Evolutionary conservation across 2,113 vertebrate genomes (phyloP).

Genomic region (Aegithalos caudatus): DNA sequence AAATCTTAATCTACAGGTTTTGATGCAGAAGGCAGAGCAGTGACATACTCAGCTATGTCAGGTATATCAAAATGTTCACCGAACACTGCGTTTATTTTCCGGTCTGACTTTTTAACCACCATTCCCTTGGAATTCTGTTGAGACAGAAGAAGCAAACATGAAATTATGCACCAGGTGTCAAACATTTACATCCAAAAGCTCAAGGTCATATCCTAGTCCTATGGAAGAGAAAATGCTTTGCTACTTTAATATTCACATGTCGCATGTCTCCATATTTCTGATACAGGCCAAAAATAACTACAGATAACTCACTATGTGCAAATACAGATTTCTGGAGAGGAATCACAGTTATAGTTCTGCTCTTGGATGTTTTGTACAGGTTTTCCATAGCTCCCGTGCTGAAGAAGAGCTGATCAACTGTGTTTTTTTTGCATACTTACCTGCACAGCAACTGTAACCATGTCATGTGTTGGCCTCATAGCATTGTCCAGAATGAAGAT

Average conservation of each 20-base stretch:
- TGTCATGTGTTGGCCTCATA: constrained; percentile 57
- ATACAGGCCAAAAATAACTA: not conserved
- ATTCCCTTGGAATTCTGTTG: constrained; percentile 69
- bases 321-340: not conserved
- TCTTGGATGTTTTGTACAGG: not conserved
- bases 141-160: not conserved
- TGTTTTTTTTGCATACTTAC: constrained; percentile 46
- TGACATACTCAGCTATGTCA: constrained; percentile 63
- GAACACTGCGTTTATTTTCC: constrained; percentile 10
- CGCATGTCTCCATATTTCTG: fast-evolving
- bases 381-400: not conserved
- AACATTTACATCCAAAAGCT: not conserved
- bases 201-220: not conserved
- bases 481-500: constrained; percentile 71
- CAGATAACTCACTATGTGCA: not conserved
- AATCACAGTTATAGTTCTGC: not conserved
- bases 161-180: not conserved
- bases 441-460: constrained; percentile 47
- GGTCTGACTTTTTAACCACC: constrained; percentile 36
- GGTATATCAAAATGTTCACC: constrained; percentile 55
- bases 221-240: not conserved
- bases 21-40: not conserved
- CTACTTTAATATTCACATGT: not conserved
- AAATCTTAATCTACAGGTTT: not conserved
- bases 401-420: not conserved